Conservation (phyloP, 2,797 vertebrate genomes). For the Esox masquinongy region DNA sequence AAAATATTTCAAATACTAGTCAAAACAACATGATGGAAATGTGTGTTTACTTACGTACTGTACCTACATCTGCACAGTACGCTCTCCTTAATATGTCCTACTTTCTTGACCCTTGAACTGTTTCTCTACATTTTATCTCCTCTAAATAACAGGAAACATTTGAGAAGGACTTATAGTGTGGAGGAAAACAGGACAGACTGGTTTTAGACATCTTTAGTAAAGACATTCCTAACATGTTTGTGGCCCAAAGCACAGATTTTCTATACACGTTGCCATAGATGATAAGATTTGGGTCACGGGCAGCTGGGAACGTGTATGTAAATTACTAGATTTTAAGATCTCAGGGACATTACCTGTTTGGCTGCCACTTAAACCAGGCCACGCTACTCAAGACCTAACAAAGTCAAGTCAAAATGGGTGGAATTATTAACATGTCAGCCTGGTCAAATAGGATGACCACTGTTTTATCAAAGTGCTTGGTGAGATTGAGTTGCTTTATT, state of each 20-base stretch:
- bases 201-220: background rate
- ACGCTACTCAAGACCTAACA: too few species aligned
- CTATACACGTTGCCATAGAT: background rate
- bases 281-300: too few species aligned
- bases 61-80: background rate
- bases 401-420: too few species aligned
- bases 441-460: too few species aligned
- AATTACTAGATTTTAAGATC: too few species aligned
- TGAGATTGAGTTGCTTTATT: too few species aligned
- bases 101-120: background rate
- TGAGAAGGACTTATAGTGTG: background rate
- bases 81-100: background rate
- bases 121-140: background rate
- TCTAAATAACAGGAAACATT: background rate
- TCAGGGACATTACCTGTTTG: too few species aligned
- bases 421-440: too few species aligned
- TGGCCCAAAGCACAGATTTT: background rate
- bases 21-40: background rate
- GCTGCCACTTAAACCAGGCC: too few species aligned
- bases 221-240: background rate
- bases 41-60: background rate
- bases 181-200: constrained; percentile 9
- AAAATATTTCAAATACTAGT: background rate
- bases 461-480: too few species aligned
- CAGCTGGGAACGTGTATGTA: too few species aligned